These are phyloP conservation scores for Delichon dasypus DNA, from an alignment of 2,797 vertebrate species.

Conservation along the genomic window DNA sequence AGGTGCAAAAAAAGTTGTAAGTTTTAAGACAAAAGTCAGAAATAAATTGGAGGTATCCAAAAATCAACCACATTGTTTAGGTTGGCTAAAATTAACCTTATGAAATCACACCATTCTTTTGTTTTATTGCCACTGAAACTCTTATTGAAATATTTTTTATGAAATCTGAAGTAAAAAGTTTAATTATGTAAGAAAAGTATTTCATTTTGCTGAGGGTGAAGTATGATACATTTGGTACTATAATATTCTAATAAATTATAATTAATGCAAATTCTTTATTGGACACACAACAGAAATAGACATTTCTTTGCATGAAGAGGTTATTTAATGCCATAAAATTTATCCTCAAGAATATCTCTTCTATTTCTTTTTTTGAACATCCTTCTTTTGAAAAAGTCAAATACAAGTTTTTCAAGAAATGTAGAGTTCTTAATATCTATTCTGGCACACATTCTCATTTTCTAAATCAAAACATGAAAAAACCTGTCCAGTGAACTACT, in stretches of 20 bases:
- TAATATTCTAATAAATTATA: background rate
- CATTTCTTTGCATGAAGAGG: background rate
- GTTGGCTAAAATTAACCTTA: background rate
- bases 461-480: background rate
- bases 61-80: background rate
- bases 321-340: background rate
- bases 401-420: background rate
- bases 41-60: background rate
- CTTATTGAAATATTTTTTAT: background rate
- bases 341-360: background rate
- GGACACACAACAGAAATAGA: background rate
- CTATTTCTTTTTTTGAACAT: background rate
- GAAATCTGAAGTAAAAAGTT: background rate
- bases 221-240: background rate
- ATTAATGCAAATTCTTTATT: background rate
- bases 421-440: background rate
- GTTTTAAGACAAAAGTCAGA: background rate
- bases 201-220: background rate
- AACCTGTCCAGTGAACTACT: background rate
- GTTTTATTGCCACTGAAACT: background rate
- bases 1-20: background rate
- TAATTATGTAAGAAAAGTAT: background rate
- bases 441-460: background rate
- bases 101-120: background rate
- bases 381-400: background rate